Percentiles rank a stretch among this genome's conserved stretches.
These are phyloP conservation scores for Crocodylus rhombifer DNA, from an alignment of 2,797 vertebrate genomes.

Conservation along the genomic window DNA sequence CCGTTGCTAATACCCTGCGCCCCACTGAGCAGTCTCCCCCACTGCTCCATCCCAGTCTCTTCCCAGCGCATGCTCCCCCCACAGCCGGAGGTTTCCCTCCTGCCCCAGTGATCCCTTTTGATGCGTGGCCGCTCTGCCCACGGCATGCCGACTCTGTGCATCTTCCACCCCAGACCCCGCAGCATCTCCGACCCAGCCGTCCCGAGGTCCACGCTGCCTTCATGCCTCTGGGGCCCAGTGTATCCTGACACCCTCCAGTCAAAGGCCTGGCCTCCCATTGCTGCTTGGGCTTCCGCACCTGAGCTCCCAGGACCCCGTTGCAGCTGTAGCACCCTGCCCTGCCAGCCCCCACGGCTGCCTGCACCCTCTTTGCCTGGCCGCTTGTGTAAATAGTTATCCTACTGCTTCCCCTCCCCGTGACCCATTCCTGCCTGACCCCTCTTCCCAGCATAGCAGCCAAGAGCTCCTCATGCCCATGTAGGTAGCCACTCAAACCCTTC, in stretches of 20 bases:
- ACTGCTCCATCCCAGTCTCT: neutral
- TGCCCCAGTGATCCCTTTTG: too few species aligned
- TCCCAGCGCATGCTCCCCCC: neutral
- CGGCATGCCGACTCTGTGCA: too few species aligned
- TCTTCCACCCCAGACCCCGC: too few species aligned
- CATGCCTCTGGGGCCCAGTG: neutral
- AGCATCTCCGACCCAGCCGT: neutral
- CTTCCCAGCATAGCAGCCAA: neutral
- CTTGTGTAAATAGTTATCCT: neutral
- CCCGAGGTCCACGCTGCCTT: neutral
- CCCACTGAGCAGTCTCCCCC: neutral
- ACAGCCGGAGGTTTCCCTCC: too few species aligned
- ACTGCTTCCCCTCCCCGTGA: too few species aligned
- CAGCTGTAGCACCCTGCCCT: rapidly evolving
- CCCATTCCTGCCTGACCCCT: neutral
- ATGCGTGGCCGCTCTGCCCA: too few species aligned
- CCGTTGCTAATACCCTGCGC: too few species aligned
- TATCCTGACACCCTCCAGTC: neutral
- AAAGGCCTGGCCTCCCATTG: too few species aligned
- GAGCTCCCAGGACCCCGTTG: rapidly evolving
- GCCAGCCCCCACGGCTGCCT: neutral
- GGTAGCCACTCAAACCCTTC: neutral
- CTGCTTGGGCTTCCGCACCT: neutral
- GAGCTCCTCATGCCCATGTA: too few species aligned
- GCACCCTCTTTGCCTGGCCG: too few species aligned